Percentiles rank a stretch among this genome's conserved stretches.
These are phyloP conservation scores for Protonemura montana DNA, from an alignment of 2,888 invertebrate genomes.

Conservation along the genomic window DNA sequence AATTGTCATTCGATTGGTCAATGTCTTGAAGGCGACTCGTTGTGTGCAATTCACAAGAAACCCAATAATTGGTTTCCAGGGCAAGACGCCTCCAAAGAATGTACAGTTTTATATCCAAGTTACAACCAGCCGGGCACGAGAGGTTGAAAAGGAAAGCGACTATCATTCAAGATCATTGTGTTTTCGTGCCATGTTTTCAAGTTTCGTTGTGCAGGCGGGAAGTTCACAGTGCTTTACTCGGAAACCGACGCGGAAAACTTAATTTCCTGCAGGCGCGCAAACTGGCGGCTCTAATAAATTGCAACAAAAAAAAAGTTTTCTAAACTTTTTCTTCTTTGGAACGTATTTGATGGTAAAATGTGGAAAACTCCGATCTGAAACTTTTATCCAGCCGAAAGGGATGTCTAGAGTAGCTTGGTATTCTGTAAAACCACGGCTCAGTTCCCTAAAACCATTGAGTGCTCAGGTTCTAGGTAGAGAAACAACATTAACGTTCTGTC, in stretches of 20 bases:
- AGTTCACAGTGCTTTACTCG: not conserved
- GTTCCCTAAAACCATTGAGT: too few species aligned
- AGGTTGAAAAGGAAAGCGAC: not conserved
- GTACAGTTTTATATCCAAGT: too few species aligned
- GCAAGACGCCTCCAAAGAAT: too few species aligned
- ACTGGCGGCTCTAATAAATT: not conserved
- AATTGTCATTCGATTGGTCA: not conserved
- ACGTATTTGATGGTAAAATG: too few species aligned
- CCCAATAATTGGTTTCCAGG: not conserved
- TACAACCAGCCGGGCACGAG: not conserved
- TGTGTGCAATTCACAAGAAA: constrained; percentile 9
- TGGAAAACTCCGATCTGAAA: too few species aligned
- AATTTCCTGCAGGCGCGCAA: not conserved
- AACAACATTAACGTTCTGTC: too few species aligned
- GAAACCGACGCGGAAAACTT: not conserved
- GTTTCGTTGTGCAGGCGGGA: not conserved
- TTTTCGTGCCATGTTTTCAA: not conserved
- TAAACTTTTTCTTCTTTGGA: not conserved
- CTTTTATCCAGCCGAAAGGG: too few species aligned
- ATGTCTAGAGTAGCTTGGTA: too few species aligned
- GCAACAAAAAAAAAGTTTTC: not conserved
- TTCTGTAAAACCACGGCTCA: too few species aligned
- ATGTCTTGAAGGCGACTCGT: not conserved
- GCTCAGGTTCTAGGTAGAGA: too few species aligned
- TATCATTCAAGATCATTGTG: not conserved